Base-by-base conservation (phyloP, 2,113 vertebrate genomes). In the Nothocercus julius region DNA sequence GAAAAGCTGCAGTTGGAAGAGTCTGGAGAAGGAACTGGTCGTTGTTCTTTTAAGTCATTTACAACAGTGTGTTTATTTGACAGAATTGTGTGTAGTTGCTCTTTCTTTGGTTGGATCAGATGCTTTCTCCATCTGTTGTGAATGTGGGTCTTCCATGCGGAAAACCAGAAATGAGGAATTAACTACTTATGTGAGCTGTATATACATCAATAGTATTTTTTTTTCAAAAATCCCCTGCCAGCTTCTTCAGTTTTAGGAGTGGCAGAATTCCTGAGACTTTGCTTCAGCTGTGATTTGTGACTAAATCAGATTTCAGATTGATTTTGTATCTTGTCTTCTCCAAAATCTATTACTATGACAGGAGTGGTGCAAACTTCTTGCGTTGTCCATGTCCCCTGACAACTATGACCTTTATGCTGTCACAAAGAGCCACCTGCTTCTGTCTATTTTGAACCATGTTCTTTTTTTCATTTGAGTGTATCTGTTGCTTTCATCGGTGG, bases 51-150 rank as follows among this genome's bases (percentile, higher is more conserved):
- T 32, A 89, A 15, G 40, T n/a, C 40, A 30, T 85, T 83, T 58
- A 70, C 36, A 85, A 16, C 9, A 18, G n/a, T 38, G 49, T 44
- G 25, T 61, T 92, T 93, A 59, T 91, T 82, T 89, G 81, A 87
- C 58, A 89, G 34, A 20, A 22, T 14, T 49, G 34, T 49, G 11
- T 32, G 14, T 17, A 56, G 69, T 30, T 90, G 81, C 51, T 94
- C 75, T 91, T 91, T 91, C 59, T 80, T 92, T 82, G 45, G 85
- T 42, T 91, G 56, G 66, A 82, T 77, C 68, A 88, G 42, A 73
- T 91, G 68, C 36, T 91, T 85, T 85, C 67, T 87, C 63, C 85
- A 87, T 94, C 85, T 96, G 92, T 51, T 95, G 38, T 77, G 64
- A 67, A 45, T 73, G 34, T 61, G 15, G 7, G 45, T 22, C 21